phyloP scores from a whole-genome alignment of 2,113 vertebrate species.

The Spea multiplicata region DNA sequence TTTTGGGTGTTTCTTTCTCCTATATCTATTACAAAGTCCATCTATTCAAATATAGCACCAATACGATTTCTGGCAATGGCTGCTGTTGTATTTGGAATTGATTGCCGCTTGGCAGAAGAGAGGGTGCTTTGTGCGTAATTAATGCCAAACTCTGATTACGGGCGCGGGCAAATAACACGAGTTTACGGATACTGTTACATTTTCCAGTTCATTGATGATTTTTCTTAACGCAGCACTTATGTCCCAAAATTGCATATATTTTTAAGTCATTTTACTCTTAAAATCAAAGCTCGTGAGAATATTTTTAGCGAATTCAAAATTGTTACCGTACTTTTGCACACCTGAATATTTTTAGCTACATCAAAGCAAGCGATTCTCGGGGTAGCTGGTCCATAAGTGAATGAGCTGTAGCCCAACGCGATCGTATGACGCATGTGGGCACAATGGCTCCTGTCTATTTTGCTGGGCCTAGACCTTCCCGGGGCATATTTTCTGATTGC shows the following conservation, averaged over 20 bases:
- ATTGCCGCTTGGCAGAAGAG: slow-evolving; percentile 44
- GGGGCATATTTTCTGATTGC: no score
- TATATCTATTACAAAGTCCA: slow-evolving; percentile 45
- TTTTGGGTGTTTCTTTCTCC: slow-evolving; percentile 1
- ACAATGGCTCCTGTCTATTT: no score
- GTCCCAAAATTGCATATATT: neutral
- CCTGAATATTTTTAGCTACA: no score
- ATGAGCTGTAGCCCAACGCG: no score
- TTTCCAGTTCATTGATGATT: slow-evolving; percentile 40
- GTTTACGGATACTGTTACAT: slow-evolving; percentile 40
- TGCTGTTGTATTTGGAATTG: slow-evolving; percentile 47
- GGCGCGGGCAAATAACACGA: slow-evolving; percentile 34
- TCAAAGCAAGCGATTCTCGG: no score
- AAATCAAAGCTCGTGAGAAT: neutral
- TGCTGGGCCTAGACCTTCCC: no score
- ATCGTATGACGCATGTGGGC: no score
- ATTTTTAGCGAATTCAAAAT: no score
- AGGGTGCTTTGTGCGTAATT: slow-evolving; percentile 45
- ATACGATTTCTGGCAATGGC: slow-evolving; percentile 42
- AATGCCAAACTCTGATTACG: slow-evolving; percentile 48
- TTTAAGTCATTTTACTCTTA: slow-evolving; percentile 13
- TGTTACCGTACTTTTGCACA: no score
- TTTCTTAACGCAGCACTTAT: slow-evolving; percentile 26
- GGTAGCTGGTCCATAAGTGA: no score
- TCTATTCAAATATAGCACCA: slow-evolving; percentile 48